Evolutionary conservation across 2,888 invertebrate genomes (phyloP).

Genomic region (Sphaerophoria rueppellii): DNA sequence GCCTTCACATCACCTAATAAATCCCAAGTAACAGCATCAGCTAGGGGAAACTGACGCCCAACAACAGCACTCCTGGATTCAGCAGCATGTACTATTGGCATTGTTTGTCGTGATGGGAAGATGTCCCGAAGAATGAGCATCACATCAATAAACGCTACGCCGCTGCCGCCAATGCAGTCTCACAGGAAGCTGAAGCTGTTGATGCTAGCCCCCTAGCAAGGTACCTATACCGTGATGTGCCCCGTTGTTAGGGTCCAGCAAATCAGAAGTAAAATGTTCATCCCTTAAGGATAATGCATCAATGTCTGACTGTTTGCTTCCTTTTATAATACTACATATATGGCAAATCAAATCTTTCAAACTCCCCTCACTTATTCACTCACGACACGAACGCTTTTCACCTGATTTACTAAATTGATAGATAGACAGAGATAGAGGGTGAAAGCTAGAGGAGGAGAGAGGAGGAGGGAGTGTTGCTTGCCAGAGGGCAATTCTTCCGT

Average conservation of each 20-base stretch:
- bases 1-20: conserved; percentile 57
- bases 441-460: too few relatives aligned
- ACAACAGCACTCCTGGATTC: background rate
- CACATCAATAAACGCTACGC: conserved; percentile 52
- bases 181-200: conserved; percentile 20
- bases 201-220: background rate
- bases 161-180: conserved; percentile 41
- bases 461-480: conserved; percentile 39
- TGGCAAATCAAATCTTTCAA: conserved; percentile 38
- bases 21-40: conserved; percentile 32
- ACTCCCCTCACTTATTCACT: background rate
- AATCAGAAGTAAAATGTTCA: conserved; percentile 53
- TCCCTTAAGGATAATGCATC: conserved; percentile 67
- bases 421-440: conserved; percentile 30
- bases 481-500: conserved; percentile 54
- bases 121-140: conserved; percentile 7
- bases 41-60: background rate
- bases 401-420: conserved; percentile 65
- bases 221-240: conserved; percentile 21
- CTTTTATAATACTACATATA: background rate
- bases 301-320: conserved; percentile 57
- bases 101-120: background rate
- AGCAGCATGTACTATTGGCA: conserved; percentile 3
- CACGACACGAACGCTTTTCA: conserved; percentile 1
- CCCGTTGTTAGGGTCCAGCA: conserved; percentile 34